A percentile compares a stretch with the other conserved stretches of the same genome.
Evolutionary conservation across 2,888 invertebrate species (phyloP).

Genomic region (Eilema griseolum): DNA sequence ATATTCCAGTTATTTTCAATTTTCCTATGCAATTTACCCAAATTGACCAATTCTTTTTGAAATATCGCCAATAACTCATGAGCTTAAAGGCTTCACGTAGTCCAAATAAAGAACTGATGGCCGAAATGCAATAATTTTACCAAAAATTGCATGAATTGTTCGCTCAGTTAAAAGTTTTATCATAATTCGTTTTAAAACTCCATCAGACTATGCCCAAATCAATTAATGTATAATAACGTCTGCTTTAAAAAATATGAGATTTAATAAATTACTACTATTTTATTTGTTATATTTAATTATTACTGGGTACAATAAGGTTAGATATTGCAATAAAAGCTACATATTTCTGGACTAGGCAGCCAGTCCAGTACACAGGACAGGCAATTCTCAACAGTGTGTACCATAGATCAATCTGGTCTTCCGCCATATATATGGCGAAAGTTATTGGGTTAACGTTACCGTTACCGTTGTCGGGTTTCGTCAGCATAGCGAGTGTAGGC

Average conservation of each 20-base stretch:
- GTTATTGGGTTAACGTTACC: too few species aligned
- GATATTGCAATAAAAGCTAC: too few species aligned
- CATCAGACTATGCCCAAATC: not conserved
- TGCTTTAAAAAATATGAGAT: not conserved
- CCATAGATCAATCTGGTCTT: too few species aligned
- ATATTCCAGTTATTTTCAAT: not conserved
- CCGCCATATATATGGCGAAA: too few species aligned
- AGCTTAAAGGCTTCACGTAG: not conserved
- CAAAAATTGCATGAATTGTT: not conserved
- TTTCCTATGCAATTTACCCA: not conserved
- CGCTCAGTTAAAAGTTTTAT: conserved; percentile 9
- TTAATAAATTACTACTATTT: not conserved
- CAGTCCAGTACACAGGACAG: too few species aligned
- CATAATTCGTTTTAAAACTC: conserved; percentile 6
- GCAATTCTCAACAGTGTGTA: too few species aligned
- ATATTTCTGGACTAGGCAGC: too few species aligned
- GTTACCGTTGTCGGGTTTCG: too few species aligned
- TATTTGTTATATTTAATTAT: not conserved
- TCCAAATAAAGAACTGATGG: conserved; percentile 12
- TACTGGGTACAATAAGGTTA: too few species aligned
- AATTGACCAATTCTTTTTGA: not conserved
- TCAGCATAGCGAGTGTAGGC: too few species aligned
- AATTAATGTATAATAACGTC: not conserved
- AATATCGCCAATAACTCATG: conserved; percentile 9
- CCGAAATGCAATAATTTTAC: conserved; percentile 16